Percentiles rank a stretch among this genome's conserved stretches.
Evolutionary conservation across 1,140 invertebrate species (phyloP).

Genomic region (Trinorchestia longiramus): DNA sequence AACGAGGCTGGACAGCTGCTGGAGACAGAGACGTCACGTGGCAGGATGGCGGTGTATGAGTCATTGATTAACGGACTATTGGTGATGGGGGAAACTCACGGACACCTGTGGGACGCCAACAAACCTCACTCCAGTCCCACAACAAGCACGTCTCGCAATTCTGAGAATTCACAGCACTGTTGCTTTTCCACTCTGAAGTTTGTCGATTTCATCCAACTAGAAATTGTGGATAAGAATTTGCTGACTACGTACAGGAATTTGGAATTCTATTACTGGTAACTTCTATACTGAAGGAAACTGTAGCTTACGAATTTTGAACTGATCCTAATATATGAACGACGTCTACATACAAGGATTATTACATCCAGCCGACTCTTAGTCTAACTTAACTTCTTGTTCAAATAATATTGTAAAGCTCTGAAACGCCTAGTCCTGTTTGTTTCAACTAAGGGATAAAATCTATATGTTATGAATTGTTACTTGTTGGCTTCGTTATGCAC

Average conservation of each 20-base stretch:
- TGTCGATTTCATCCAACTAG: background rate
- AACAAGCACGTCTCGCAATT: background rate
- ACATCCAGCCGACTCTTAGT: background rate
- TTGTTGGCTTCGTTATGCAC: background rate
- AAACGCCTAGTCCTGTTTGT: background rate
- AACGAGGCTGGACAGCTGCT: background rate
- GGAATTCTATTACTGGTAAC: background rate
- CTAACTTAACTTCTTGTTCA: background rate
- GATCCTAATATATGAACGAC: background rate
- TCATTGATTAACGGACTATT: background rate
- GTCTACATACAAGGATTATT: background rate
- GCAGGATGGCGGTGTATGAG: background rate
- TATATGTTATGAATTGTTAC: background rate
- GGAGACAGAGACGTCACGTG: background rate
- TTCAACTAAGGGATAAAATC: background rate
- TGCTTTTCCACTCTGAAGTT: background rate
- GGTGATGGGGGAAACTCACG: background rate
- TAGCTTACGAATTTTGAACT: background rate
- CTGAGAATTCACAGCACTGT: background rate
- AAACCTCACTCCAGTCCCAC: background rate
- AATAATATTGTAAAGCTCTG: background rate
- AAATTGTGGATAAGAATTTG: background rate
- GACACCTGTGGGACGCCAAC: background rate
- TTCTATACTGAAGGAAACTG: too few species aligned
- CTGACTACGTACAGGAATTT: background rate